Percentiles rank a stretch among this genome's conserved stretches.
phyloP scores from a whole-genome alignment of 1,140 invertebrate species.

The Chironomus tepperi region DNA sequence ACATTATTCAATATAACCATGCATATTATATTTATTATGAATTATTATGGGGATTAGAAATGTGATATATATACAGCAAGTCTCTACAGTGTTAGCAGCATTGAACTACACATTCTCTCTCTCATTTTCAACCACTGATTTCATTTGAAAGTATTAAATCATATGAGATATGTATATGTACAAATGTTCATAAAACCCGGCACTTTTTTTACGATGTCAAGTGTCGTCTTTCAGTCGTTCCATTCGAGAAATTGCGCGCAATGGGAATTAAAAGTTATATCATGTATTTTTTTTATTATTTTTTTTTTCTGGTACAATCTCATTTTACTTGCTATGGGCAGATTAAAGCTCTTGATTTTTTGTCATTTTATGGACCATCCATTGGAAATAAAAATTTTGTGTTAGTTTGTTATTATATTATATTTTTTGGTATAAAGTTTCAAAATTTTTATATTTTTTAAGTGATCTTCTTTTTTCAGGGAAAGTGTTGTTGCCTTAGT shows the following conservation, averaged over 20 bases:
- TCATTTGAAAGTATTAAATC: conserved; percentile 14
- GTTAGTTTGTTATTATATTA: too few species aligned
- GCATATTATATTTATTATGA: conserved; percentile 15
- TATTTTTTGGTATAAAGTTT: too few species aligned
- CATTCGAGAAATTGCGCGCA: not conserved
- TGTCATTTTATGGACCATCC: not conserved
- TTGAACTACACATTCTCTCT: not conserved
- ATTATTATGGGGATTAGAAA: conserved; percentile 10
- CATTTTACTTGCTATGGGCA: not conserved
- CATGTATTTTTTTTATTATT: too few species aligned
- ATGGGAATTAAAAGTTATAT: not conserved
- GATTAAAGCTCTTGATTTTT: not conserved
- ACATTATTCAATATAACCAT: conserved; percentile 14
- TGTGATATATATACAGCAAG: not conserved
- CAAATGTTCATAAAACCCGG: not conserved
- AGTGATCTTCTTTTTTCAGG: too few species aligned
- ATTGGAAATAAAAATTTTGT: too few species aligned
- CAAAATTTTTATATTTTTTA: too few species aligned
- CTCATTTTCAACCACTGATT: not conserved
- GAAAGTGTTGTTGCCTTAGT: too few species aligned
- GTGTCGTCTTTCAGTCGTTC: conserved; percentile 4
- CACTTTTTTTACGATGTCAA: conserved; percentile 3
- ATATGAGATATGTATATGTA: not conserved
- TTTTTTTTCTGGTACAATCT: not conserved
- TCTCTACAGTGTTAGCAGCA: not conserved